phyloP scores from a whole-genome alignment of 2,797 vertebrate species.

The Arremon brunneinucha region DNA sequence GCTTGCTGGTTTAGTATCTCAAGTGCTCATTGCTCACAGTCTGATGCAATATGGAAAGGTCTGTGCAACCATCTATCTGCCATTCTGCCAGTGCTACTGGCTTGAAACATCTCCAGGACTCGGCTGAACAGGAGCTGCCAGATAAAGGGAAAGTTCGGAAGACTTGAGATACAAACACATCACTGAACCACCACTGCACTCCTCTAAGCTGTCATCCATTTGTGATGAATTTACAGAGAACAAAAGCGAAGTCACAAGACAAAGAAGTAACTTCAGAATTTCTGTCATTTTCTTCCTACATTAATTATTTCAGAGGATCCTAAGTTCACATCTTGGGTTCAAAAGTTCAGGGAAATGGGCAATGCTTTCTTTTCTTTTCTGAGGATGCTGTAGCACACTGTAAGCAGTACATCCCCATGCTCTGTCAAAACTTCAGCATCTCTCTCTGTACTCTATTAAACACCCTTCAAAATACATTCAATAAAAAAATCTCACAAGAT shows the following conservation, averaged over 20 bases:
- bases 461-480: background rate
- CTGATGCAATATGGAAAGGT: background rate
- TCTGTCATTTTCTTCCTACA: background rate
- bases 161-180: background rate
- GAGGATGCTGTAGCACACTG: background rate
- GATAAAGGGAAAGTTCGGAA: background rate
- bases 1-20: background rate
- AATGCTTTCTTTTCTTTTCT: background rate
- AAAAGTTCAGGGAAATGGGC: background rate
- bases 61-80: background rate
- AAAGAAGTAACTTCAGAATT: background rate
- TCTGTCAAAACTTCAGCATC: background rate
- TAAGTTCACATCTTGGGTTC: background rate
- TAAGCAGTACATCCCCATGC: background rate
- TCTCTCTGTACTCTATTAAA: background rate
- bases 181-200: constrained; percentile 23
- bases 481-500: background rate
- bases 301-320: background rate
- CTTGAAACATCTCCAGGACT: background rate
- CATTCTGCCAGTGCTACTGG: constrained; percentile 13
- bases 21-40: background rate
- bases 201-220: background rate
- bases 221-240: background rate
- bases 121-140: background rate
- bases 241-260: background rate